Evolutionary conservation across 2,888 invertebrate species (phyloP).

Genomic region (Zaprionus bogoriensis): DNA sequence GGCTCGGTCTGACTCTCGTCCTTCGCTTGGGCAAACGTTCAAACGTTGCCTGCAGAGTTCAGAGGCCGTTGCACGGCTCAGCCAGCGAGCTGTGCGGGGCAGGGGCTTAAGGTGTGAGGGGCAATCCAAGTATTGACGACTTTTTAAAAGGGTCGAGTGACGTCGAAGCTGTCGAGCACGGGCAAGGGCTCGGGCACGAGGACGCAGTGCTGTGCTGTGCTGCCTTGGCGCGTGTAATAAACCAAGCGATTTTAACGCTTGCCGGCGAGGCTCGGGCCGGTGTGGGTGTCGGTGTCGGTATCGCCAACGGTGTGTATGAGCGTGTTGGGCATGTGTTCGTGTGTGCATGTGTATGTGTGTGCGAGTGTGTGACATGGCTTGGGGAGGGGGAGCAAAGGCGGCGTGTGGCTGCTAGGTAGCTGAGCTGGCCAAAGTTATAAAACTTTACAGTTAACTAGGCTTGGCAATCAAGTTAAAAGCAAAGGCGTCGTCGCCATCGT

Average conservation of each 20-base stretch:
- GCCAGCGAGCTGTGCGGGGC: slow-evolving; percentile 14
- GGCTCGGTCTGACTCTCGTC: slow-evolving; percentile 36
- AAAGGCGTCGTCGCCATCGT: slow-evolving; percentile 65
- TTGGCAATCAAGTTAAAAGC: slow-evolving; percentile 80
- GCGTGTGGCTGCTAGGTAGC: slow-evolving; percentile 4
- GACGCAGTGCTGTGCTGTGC: slow-evolving; percentile 9
- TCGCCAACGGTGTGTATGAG: slow-evolving; percentile 10
- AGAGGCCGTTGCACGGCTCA: slow-evolving; percentile 64
- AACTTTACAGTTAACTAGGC: slow-evolving; percentile 80
- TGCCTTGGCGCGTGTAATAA: slow-evolving; percentile 72
- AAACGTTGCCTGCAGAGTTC: slow-evolving; percentile 52
- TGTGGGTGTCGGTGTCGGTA: slow-evolving; percentile 1
- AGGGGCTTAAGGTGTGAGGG: no score
- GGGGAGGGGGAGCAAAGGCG: no score
- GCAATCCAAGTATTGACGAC: slow-evolving; percentile 72
- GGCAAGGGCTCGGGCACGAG: background rate
- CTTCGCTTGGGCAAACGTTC: no score
- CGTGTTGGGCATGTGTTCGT: background rate
- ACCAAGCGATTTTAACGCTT: slow-evolving; percentile 77
- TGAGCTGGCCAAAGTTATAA: slow-evolving; percentile 70
- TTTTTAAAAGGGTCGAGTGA: slow-evolving; percentile 76
- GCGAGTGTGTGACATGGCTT: background rate
- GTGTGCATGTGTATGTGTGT: slow-evolving; percentile 22
- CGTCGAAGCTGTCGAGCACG: slow-evolving; percentile 55
- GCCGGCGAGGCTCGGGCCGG: background rate